phyloP scores from a whole-genome alignment of 2,113 vertebrate genomes.

The Ptilorrhoa leucosticta region DNA sequence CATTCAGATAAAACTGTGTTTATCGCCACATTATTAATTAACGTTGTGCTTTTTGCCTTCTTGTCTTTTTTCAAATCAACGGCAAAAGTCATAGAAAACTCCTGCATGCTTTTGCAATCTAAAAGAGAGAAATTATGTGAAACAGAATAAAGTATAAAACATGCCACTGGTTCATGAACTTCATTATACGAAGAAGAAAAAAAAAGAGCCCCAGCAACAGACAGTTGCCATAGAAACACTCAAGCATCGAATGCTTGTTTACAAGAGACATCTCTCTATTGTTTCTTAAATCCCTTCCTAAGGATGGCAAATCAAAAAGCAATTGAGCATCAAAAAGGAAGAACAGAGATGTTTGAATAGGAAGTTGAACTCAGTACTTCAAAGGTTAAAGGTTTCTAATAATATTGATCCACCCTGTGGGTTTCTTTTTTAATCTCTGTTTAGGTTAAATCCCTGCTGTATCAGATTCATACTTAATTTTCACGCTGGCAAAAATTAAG shows the following conservation, averaged over 20 bases:
- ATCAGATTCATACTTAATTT: constrained; percentile 78
- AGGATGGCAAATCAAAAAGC: constrained; percentile 81
- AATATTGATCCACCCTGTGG: constrained; percentile 72
- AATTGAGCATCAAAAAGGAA: constrained; percentile 75
- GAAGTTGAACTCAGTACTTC: constrained; percentile 73
- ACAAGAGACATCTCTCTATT: constrained; percentile 85
- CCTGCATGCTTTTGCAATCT: constrained; percentile 77
- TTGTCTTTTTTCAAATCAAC: constrained; percentile 55
- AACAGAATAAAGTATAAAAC: constrained; percentile 76
- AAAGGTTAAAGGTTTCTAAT: constrained; percentile 73
- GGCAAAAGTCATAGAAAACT: constrained; percentile 75
- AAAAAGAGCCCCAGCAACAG: constrained; percentile 84
- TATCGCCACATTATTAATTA: constrained; percentile 65
- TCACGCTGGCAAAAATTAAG: constrained; percentile 80
- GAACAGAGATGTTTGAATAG: constrained; percentile 73
- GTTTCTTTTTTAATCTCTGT: constrained; percentile 44
- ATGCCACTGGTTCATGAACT: constrained; percentile 80
- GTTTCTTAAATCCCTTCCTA: constrained; percentile 75
- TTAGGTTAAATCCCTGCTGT: constrained; percentile 78
- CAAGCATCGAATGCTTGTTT: constrained; percentile 86
- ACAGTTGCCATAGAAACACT: constrained; percentile 90
- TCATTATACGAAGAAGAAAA: constrained; percentile 74
- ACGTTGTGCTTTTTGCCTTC: constrained; percentile 74
- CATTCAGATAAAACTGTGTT: constrained; percentile 69
- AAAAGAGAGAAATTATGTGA: constrained; percentile 73